Base-by-base conservation (phyloP, 2,797 vertebrate species). In the Acipenser ruthenus region DNA sequence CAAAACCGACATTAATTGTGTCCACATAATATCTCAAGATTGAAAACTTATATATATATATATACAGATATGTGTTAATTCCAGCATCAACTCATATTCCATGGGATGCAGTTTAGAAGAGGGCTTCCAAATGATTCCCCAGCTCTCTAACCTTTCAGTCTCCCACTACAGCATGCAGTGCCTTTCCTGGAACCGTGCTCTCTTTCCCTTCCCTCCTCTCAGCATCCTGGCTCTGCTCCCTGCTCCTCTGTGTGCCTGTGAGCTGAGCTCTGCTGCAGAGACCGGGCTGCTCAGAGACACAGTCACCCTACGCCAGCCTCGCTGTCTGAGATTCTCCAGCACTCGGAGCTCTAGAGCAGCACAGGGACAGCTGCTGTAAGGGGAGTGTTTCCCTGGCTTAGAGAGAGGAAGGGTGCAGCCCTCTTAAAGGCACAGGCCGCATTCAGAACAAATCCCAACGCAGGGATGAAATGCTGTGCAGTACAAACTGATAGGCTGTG, bases 341-440 rank as follows among this genome's bases (percentile, higher is more conserved):
- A 82, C 84, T 37, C 23, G 23, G 23, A 37, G 23, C 23, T 37
- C 23, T 37, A 84, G 86, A 86, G 83, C 86, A 81, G 87, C 83
- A 84, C 87, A 85, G 83, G 84, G 85, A 90, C 86, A 87, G 82
- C 75, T 87, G 83, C 86, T 84, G 82, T 77, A 84, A 84, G 86
- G 87, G 88, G 86, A 86, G 86, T 83, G 86, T 84, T 84, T 84
- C 78, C 77, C 76, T 82, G 84, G 82, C 69, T 82, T 82, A 86
- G 82, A 74, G 75, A 70, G 70, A 78, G 78, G 85, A 82, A 73
- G 80, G 81, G 82, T 83, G 84, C 83, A 83, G 83, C 84, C 87
- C 84, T 84, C 89, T 91, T 91, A 91, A 91, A 91, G 90, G 86
- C 80, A 67, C 87, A 37, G 23, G 15, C 15, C 15, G 15, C 15